These are phyloP conservation scores for Lysiphlebus fabarum DNA, from an alignment of 1,140 invertebrate genomes.

Conservation along the genomic window DNA sequence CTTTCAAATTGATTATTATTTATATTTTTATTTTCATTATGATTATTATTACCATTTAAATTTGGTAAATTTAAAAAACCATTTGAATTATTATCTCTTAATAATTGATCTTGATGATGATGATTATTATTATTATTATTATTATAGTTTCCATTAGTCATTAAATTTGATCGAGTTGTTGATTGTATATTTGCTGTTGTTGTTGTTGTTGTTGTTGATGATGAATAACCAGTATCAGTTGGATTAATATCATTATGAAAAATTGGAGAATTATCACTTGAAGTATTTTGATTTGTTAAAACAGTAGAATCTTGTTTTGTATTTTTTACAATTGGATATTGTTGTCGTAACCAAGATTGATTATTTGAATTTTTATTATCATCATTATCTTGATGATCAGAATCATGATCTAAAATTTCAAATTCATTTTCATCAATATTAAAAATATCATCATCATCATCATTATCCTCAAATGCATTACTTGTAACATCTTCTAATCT, in stretches of 20 bases:
- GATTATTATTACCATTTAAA: neutral
- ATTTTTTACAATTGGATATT: too few relatives aligned
- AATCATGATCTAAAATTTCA: conserved; percentile 23
- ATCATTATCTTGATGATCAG: conserved; percentile 16
- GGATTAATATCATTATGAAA: conserved; percentile 16
- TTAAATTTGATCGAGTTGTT: conserved; percentile 12
- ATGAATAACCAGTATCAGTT: conserved; percentile 28
- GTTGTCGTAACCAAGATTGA: too few relatives aligned
- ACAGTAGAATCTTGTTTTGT: too few relatives aligned
- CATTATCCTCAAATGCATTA: conserved; percentile 55
- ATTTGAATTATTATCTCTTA: conserved; percentile 14
- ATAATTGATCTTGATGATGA: conserved; percentile 16
- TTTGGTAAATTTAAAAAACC: neutral
- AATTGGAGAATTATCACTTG: too few relatives aligned
- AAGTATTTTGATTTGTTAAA: too few relatives aligned
- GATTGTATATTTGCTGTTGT: conserved; percentile 13
- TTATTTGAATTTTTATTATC: too few relatives aligned
- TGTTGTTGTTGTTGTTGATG: neutral
- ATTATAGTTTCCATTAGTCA: conserved; percentile 27
- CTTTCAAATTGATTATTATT: conserved; percentile 18
- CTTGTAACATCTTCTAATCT: conserved; percentile 60
- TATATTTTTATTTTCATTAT: neutral
- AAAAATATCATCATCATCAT: conserved; percentile 57
- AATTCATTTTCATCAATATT: conserved; percentile 35
- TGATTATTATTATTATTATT: too few relatives aligned